Base-by-base conservation (phyloP, 2,888 invertebrate species). In the Eupithecia vulgata region DNA sequence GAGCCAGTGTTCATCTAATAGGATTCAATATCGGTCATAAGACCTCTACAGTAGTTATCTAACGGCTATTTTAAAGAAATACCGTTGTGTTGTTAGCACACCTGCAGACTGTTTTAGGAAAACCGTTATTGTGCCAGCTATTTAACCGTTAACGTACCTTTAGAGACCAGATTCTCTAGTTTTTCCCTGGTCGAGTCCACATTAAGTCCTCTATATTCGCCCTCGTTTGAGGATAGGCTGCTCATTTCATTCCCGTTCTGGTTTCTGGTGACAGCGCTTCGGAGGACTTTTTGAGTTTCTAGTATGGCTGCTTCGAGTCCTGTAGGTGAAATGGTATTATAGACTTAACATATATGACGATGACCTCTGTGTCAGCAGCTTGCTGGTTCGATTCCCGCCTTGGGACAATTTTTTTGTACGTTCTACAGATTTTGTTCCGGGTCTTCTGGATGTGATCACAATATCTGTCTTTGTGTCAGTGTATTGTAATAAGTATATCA, bases 251-350 rank as follows among this genome's bases (percentile, higher is more conserved):
- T 84, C 0, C 87, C 91, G 73, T 88, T 88, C 59, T 85, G 86
- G 0, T 81, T 70, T 0, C 87, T 81, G 0, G 82, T 62, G 0
- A 89, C 90, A 1, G 95, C 95, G 67, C 93, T 90, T 61, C 95
- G 94, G 5, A 95, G 90, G 17, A 95, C 95, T 80, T 95, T 95
- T 81, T 95, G 95, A 0, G 95, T 95, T 74, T 95, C 94, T 8
- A 95, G 81, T 72, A 96, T 95, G 0, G 96, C 95, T 52, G 95
- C 93, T 84, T 95, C 95, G 5, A 95, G 84, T 71, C 94, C 95
- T 93, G 82, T 4, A 21, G 57, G 25, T 25, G 3, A 25, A 25
- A 59, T 5, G 25, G 4, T 5, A 30, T 30, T 30, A 30, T 1
- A 30, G 30, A 30, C 1, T 30, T 30, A 30, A 30, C 30, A 4